phyloP scores from a whole-genome alignment of 2,797 vertebrate genomes.

The Enteromius mattozi region DNA sequence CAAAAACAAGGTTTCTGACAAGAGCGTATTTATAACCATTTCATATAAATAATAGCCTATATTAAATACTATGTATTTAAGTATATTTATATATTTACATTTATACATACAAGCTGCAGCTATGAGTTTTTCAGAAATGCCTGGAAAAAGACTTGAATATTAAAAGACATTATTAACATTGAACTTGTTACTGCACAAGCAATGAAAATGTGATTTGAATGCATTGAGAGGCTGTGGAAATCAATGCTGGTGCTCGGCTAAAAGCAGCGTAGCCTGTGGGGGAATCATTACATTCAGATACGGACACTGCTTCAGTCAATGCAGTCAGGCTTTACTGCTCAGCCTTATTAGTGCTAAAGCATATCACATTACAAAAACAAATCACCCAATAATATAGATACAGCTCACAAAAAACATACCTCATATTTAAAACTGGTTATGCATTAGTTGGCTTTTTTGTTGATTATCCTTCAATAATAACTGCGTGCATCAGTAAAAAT shows the following conservation, averaged over 20 bases:
- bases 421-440: slow-evolving; percentile 9
- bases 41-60: not conserved
- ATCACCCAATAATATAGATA: not conserved
- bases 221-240: slow-evolving; percentile 18
- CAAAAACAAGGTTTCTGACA: not conserved
- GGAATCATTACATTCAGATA: slow-evolving; percentile 34
- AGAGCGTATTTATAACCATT: not conserved
- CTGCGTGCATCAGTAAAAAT: not conserved
- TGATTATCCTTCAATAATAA: slow-evolving; percentile 2
- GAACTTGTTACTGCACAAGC: slow-evolving; percentile 8
- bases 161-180: slow-evolving; percentile 17
- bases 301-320: slow-evolving; percentile 37
- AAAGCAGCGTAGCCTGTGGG: slow-evolving; percentile 16
- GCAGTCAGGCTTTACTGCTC: slow-evolving; percentile 4
- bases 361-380: slow-evolving; percentile 18
- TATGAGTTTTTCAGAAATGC: not conserved
- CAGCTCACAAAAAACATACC: not conserved
- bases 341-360: slow-evolving; percentile 15
- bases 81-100: not conserved
- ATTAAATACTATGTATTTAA: no score
- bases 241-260: slow-evolving; percentile 17
- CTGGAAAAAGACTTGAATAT: not conserved
- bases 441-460: not conserved
- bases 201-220: slow-evolving; percentile 12
- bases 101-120: not conserved